phyloP scores from a whole-genome alignment of 2,113 vertebrate genomes.

The Saimiri boliviensis region DNA sequence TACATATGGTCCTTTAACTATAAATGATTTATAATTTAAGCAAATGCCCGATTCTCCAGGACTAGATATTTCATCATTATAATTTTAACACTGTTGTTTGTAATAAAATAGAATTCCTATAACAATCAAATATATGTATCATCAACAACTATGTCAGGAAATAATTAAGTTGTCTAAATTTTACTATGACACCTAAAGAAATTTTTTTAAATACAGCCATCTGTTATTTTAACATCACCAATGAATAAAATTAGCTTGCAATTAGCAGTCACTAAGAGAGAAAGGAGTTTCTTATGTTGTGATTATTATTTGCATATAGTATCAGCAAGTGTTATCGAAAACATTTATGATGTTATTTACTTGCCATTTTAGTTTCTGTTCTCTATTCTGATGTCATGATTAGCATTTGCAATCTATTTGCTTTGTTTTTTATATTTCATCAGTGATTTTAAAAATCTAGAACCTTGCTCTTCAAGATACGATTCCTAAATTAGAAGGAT shows the following conservation, averaged over 20 bases:
- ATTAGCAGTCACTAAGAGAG: not conserved
- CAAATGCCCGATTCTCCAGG: not conserved
- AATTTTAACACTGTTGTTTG: slow-evolving; percentile 6
- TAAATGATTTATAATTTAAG: slow-evolving; percentile 47
- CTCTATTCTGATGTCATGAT: not conserved
- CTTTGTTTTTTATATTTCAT: not conserved
- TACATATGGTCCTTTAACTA: not conserved
- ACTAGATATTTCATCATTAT: not conserved
- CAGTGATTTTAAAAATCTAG: not conserved
- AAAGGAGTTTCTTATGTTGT: not conserved
- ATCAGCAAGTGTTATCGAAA: not conserved
- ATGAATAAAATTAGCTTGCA: not conserved
- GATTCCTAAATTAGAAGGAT: not conserved
- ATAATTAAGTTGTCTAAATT: not conserved
- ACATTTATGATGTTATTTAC: not conserved
- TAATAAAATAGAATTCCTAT: slow-evolving; percentile 20
- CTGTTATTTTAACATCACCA: not conserved
- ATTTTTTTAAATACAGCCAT: not conserved
- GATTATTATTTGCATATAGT: not conserved
- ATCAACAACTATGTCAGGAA: slow-evolving; percentile 18
- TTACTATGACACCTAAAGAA: slow-evolving; percentile 31
- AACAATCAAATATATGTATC: not conserved
- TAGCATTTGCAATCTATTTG: not conserved
- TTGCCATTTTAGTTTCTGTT: not conserved
- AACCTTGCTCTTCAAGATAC: not conserved